phyloP scores from a whole-genome alignment of 1,140 invertebrate species.

The Chironomus striatipennis region DNA sequence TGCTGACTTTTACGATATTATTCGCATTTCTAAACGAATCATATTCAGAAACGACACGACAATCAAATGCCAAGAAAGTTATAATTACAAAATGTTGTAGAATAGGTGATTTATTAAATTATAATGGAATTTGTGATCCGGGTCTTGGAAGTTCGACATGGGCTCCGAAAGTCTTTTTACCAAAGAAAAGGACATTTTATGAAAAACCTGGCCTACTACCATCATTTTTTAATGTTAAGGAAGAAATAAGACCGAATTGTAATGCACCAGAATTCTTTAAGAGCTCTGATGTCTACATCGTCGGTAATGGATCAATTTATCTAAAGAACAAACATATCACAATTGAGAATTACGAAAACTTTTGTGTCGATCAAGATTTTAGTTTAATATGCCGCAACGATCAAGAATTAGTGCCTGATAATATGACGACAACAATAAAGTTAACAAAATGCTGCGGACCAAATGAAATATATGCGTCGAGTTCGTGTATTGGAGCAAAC shows the following conservation, averaged over 20 bases:
- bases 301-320: constrained; percentile 48
- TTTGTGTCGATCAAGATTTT: constrained; percentile 50
- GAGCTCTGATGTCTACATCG: constrained; percentile 31
- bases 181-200: constrained; percentile 32
- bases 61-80: background rate
- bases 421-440: constrained; percentile 29
- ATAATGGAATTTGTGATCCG: constrained; percentile 30
- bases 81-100: constrained; percentile 38
- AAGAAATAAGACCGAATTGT: constrained; percentile 31
- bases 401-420: constrained; percentile 35
- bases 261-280: constrained; percentile 24
- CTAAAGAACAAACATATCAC: constrained; percentile 37
- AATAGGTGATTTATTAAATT: constrained; percentile 34
- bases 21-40: background rate
- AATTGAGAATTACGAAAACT: constrained; percentile 41
- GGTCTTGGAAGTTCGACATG: constrained; percentile 32
- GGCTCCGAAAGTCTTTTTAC: constrained; percentile 35
- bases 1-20: background rate
- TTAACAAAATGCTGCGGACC: constrained; percentile 51
- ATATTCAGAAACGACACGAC: background rate
- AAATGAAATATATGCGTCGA: constrained; percentile 44
- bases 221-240: constrained; percentile 33
- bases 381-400: constrained; percentile 46
- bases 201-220: constrained; percentile 31
- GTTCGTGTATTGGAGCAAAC: background rate